Evolutionary conservation across 2,797 vertebrate species (phyloP), one percentile per base, ranked within the genome.

Genomic region (Arrhamphus sclerolepis): DNA sequence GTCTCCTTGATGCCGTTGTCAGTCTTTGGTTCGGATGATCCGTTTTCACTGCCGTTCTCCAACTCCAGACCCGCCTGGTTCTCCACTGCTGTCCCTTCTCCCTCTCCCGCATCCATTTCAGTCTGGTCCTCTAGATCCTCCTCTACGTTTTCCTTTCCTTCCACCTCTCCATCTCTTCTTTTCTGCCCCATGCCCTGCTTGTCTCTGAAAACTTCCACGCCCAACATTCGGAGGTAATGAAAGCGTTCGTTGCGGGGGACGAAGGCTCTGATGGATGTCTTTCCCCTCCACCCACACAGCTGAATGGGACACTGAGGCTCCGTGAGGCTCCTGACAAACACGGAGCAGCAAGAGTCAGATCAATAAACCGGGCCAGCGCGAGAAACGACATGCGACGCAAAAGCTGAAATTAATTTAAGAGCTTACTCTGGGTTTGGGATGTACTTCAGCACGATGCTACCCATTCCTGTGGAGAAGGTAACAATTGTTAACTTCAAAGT

Each of bases 201-300:
- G 34, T 92, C 82, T 21, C 81, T 78, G 80, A 93, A 93, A 44
- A 96, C 93, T 82, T 99, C 97, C 57, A 98, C 92, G 3, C 98
- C 97, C 79, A 99, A 92, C 97, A 99, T 95, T 62, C 97, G 92
- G 49, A 99, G 92, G 82, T 99, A 99, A 83, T 99, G 98, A 50
- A 96, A 91, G 42, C 95, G 91, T 80, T 99, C 98, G 4, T 98
- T 99, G 73, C 94, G 95, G 13, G 96, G 92, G 56, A 99, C 97
- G 22, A 99, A 99, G 52, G 96, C 96, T 40, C 96, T 94, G 70
- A 99, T 94, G 5, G 97, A 99, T 0, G 95, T 94, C 91, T 98
- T 98, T 6, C 97, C 98, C 60, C 96, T 94, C 98, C 98, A 99
- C 17, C 98, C 97, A 20, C 97, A 98, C 51, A 99, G 87, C 87